Percentiles rank a stretch among this genome's conserved stretches.
Evolutionary conservation across 2,888 invertebrate genomes (phyloP).

Genomic region (Deilephila porcellus): DNA sequence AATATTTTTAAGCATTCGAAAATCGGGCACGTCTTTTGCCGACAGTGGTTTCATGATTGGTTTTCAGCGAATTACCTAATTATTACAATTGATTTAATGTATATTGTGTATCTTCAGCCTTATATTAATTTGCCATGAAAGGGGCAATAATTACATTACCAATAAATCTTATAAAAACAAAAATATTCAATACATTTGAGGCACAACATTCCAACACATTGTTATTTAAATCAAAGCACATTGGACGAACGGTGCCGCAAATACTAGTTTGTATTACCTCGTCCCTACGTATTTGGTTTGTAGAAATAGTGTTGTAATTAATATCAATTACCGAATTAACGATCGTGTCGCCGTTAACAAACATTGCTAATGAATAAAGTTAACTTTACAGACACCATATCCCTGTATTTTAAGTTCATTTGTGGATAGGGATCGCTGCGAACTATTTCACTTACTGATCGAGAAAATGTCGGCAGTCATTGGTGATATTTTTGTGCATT

Average conservation of each 20-base stretch:
- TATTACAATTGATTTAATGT: too few species aligned
- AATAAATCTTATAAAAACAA: too few species aligned
- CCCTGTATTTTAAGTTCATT: conserved; percentile 65
- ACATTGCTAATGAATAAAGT: conserved; percentile 65
- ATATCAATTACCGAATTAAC: conserved; percentile 19
- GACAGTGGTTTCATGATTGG: too few species aligned
- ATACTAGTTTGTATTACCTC: neutral
- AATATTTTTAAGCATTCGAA: too few species aligned
- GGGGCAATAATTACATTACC: too few species aligned
- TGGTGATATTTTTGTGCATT: neutral
- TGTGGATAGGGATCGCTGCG: conserved; percentile 41
- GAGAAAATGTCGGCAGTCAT: conserved; percentile 21
- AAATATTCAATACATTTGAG: too few species aligned
- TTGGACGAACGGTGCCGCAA: neutral
- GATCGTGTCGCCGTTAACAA: conserved; percentile 54
- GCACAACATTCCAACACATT: too few species aligned
- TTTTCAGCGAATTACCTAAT: too few species aligned
- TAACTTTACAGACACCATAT: conserved; percentile 66
- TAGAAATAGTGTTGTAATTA: conserved; percentile 9
- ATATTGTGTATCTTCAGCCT: too few species aligned
- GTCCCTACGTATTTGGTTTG: neutral
- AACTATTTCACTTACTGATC: conserved; percentile 30
- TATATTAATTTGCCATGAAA: too few species aligned
- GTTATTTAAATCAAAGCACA: too few species aligned
- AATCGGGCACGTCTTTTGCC: too few species aligned